These are phyloP conservation scores for Piscicola geometra DNA, from an alignment of 2,888 invertebrate species.

Conservation along the genomic window DNA sequence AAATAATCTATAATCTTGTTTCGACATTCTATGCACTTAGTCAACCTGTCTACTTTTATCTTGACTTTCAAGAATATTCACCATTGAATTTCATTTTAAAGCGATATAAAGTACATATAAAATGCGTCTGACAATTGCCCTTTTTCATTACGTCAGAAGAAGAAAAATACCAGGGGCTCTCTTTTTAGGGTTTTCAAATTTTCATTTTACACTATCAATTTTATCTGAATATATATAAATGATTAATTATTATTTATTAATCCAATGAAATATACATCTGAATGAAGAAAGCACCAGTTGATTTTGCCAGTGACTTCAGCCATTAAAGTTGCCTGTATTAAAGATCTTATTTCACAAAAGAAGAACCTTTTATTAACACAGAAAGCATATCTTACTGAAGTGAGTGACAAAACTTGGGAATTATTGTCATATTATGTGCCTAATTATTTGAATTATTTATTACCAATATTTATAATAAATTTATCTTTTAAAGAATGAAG, in stretches of 20 bases:
- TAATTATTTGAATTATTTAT: background rate
- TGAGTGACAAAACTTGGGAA: background rate
- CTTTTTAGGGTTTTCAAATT: slow-evolving; percentile 34
- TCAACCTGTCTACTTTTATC: no score
- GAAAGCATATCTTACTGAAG: slow-evolving; percentile 34
- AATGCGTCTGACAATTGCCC: slow-evolving; percentile 36
- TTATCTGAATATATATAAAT: no score
- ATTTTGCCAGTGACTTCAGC: slow-evolving; percentile 30
- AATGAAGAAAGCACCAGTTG: slow-evolving; percentile 36
- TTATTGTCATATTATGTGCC: no score
- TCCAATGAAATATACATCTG: slow-evolving; percentile 4
- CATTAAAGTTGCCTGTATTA: slow-evolving; percentile 23
- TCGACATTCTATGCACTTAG: no score
- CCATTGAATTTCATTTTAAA: background rate
- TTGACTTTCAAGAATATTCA: background rate
- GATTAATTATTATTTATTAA: no score
- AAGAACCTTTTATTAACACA: slow-evolving; percentile 23
- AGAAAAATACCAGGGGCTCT: slow-evolving; percentile 33
- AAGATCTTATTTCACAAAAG: slow-evolving; percentile 24
- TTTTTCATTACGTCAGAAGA: slow-evolving; percentile 36
- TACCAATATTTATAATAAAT: background rate
- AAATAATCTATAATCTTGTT: no score
- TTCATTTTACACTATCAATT: background rate
- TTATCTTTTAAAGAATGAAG: slow-evolving; percentile 32
- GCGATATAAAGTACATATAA: background rate